A percentile compares a stretch with the other conserved stretches of the same genome.
Conservation (phyloP, 64 coral and sea anemone species). For the Montipora efflorescens region DNA sequence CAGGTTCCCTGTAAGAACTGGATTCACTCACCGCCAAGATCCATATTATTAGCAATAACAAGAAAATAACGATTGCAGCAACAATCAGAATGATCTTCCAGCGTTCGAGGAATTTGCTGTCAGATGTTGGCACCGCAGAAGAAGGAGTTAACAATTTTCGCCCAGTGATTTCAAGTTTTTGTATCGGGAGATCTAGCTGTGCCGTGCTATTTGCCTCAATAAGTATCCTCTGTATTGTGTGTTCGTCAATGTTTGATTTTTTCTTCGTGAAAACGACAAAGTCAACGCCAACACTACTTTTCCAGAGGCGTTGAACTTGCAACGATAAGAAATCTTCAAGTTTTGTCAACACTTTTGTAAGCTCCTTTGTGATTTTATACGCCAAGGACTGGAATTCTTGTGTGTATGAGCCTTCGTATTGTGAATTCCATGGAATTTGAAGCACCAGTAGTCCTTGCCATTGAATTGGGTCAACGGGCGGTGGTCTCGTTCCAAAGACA, state of each 20-base stretch:
- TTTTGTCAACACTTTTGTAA: background rate
- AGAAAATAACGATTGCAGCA: slow-evolving; percentile 16
- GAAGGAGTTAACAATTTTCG: background rate
- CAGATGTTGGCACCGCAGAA: background rate
- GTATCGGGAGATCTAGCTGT: background rate
- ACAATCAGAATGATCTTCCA: slow-evolving; percentile 52
- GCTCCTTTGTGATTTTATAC: background rate
- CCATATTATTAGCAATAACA: slow-evolving; percentile 38
- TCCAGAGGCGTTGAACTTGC: slow-evolving; percentile 27
- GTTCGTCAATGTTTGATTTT: background rate
- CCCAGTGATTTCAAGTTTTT: background rate
- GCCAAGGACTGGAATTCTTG: slow-evolving; percentile 20
- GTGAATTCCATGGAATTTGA: background rate
- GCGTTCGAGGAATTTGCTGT: slow-evolving; percentile 3
- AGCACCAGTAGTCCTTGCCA: slow-evolving; percentile 1
- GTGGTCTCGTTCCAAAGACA: background rate
- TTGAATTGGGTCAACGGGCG: background rate
- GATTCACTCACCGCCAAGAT: slow-evolving; percentile 45
- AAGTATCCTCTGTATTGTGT: background rate
- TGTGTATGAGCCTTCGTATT: background rate
- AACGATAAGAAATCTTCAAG: slow-evolving; percentile 25
- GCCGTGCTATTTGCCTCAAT: background rate
- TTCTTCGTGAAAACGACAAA: background rate
- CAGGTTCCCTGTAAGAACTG: too few relatives aligned
- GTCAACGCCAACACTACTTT: slow-evolving; percentile 36